A percentile compares a stretch with the other conserved stretches of the same genome.
Conservation (phyloP, 2,797 vertebrate genomes). For the Micropoecilia bifurca region DNA sequence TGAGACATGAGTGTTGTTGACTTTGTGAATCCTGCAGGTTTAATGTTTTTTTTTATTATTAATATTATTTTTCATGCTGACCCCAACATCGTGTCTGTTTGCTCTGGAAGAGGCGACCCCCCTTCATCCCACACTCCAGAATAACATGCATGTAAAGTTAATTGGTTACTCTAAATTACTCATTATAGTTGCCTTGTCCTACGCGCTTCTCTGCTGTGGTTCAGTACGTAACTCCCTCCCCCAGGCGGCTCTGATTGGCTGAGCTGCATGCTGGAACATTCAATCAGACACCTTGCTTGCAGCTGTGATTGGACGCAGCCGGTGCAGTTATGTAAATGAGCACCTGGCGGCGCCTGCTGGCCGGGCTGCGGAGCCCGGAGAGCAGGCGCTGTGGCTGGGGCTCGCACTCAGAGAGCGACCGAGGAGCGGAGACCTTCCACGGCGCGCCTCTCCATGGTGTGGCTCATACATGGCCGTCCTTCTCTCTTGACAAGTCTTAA, state of each 20-base stretch:
- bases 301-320: constrained; percentile 77
- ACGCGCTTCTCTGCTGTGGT: constrained; percentile 33
- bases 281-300: constrained; percentile 73
- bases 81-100: background rate
- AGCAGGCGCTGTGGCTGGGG: constrained; percentile 37
- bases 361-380: constrained; percentile 47
- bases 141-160: background rate
- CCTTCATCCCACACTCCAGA: background rate
- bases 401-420: constrained; percentile 17
- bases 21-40: background rate
- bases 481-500: constrained; percentile 13
- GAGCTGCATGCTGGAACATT: constrained; percentile 59
- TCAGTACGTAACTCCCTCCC: constrained; percentile 62
- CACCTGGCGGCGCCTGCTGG: constrained; percentile 82
- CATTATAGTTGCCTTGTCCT: background rate
- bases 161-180: background rate
- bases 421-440: background rate
- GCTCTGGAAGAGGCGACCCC: background rate
- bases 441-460: background rate
- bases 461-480: background rate
- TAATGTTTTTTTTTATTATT: background rate
- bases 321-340: constrained; percentile 87
- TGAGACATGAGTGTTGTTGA: no score
- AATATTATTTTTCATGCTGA: background rate
- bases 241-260: constrained; percentile 69